Evolutionary conservation across 2,797 vertebrate genomes (phyloP).

Genomic region (Delichon dasypus): DNA sequence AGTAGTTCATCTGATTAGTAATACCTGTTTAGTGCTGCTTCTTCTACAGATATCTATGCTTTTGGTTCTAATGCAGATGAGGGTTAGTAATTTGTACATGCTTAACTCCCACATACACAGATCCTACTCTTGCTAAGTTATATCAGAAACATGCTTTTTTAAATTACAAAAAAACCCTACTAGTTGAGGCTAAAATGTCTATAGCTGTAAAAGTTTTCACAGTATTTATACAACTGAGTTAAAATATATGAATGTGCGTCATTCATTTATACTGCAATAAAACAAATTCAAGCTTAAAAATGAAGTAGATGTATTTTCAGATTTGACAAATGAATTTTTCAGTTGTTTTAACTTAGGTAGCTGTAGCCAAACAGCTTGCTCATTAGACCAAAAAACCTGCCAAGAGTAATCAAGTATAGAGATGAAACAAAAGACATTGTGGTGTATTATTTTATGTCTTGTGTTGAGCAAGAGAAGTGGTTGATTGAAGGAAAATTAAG

Average conservation of each 20-base stretch:
- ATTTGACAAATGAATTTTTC: conserved; percentile 36
- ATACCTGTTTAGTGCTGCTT: neutral
- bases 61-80: neutral
- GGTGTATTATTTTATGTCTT: conserved; percentile 11
- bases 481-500: neutral
- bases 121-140: neutral
- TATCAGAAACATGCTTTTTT: neutral
- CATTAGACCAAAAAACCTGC: conserved; percentile 60
- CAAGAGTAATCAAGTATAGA: conserved; percentile 45
- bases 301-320: conserved; percentile 4
- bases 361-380: conserved; percentile 54
- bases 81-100: neutral
- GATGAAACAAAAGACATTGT: conserved; percentile 50
- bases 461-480: conserved; percentile 11
- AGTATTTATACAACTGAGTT: neutral
- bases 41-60: neutral
- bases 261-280: neutral
- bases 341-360: conserved; percentile 42
- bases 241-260: neutral
- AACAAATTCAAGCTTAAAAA: conserved; percentile 31
- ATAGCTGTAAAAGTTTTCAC: neutral
- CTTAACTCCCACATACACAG: neutral
- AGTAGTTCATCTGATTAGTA: neutral
- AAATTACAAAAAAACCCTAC: neutral
- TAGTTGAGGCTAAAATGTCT: neutral